phyloP scores from a whole-genome alignment of 2,888 invertebrate genomes.

The Tigriopus californicus region DNA sequence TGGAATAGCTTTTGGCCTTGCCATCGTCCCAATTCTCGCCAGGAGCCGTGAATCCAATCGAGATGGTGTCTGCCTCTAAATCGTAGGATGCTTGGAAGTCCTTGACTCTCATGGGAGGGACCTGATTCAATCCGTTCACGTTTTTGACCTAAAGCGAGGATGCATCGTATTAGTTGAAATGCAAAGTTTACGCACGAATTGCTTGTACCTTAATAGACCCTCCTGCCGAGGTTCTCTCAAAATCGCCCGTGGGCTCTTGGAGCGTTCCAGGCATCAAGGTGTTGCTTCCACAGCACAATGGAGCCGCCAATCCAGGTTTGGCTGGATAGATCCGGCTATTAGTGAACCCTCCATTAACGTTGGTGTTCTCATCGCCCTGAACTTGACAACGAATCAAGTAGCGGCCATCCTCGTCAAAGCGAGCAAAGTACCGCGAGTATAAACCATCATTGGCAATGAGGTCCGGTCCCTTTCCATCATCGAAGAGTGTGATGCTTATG shows the following conservation, averaged over 20 bases:
- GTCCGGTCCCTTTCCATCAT: slow-evolving; percentile 18
- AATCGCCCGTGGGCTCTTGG: background rate
- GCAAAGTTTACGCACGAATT: background rate
- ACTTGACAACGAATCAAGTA: slow-evolving; percentile 18
- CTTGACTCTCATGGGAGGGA: background rate
- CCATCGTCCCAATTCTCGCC: background rate
- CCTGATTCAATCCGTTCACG: background rate
- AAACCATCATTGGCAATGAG: slow-evolving; percentile 18
- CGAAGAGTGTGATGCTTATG: slow-evolving; percentile 13
- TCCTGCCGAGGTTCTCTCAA: background rate
- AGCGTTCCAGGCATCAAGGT: background rate
- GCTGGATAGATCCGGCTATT: background rate
- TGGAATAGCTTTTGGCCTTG: background rate
- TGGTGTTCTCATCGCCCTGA: slow-evolving; percentile 13
- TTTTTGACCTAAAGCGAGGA: background rate
- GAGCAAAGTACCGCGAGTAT: slow-evolving; percentile 18
- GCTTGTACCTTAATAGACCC: background rate
- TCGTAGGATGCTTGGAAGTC: background rate
- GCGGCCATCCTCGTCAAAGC: slow-evolving; percentile 11
- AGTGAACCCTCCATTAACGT: background rate
- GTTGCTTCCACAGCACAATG: slow-evolving; percentile 6
- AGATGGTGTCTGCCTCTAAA: background rate
- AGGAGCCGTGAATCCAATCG: background rate
- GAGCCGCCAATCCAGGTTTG: background rate
- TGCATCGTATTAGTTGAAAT: background rate